phyloP scores from a whole-genome alignment of 2,113 vertebrate species.

The Ammospiza nelsoni region DNA sequence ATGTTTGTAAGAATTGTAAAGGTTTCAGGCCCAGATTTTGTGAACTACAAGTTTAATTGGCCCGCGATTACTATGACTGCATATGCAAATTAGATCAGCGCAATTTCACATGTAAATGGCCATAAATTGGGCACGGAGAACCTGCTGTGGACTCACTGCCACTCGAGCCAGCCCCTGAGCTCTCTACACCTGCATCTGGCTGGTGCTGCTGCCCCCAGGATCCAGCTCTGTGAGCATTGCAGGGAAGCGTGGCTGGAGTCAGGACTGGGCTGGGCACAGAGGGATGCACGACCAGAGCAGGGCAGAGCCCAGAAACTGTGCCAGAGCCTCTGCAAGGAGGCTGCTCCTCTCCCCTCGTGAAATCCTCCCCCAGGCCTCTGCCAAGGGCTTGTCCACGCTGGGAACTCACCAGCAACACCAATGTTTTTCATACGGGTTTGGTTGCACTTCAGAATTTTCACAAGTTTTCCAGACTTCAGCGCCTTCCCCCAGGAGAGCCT shows the following conservation, averaged over 20 bases:
- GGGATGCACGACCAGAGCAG: accelerated
- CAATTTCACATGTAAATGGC: conserved; percentile 57
- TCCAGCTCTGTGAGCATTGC: accelerated
- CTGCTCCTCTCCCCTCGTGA: not conserved
- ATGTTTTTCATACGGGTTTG: not conserved
- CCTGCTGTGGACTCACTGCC: not conserved
- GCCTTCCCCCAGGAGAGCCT: not conserved
- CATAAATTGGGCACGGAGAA: not conserved
- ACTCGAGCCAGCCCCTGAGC: not conserved
- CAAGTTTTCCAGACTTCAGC: not conserved
- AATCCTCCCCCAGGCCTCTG: not conserved
- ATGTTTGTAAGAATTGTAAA: conserved; percentile 51
- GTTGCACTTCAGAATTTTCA: not conserved
- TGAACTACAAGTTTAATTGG: conserved; percentile 64
- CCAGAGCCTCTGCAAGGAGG: not conserved
- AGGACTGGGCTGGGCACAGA: accelerated
- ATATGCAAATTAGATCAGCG: conserved; percentile 44
- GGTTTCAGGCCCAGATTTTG: conserved; percentile 56
- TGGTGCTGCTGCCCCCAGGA: not conserved
- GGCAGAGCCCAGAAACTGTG: not conserved
- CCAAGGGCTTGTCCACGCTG: not conserved
- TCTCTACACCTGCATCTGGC: not conserved
- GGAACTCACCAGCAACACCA: not conserved
- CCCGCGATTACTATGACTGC: conserved; percentile 31
- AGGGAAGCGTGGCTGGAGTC: not conserved